Evolutionary conservation across 2,888 invertebrate species (phyloP).

Genomic region (Stenodema calcarata): DNA sequence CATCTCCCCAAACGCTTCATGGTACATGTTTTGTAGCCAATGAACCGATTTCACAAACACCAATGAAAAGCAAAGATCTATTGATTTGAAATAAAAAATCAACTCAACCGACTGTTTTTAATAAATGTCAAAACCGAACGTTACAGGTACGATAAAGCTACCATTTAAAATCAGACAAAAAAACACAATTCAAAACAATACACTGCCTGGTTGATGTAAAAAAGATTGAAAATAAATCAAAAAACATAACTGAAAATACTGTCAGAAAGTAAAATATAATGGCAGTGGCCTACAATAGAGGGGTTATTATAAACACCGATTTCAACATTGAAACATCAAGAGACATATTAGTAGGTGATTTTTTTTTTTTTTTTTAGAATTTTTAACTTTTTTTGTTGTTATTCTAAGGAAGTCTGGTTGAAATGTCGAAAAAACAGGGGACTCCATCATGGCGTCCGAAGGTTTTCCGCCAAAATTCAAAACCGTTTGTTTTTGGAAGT

Average conservation of each 20-base stretch:
- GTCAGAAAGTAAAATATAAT: background rate
- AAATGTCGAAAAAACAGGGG: background rate
- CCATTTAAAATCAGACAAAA: background rate
- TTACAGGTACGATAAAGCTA: background rate
- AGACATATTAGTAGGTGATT: slow-evolving; percentile 46
- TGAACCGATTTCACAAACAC: background rate
- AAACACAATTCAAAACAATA: slow-evolving; percentile 13
- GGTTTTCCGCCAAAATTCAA: background rate
- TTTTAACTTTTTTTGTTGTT: slow-evolving; percentile 22
- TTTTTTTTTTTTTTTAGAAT: slow-evolving; percentile 1
- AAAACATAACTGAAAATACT: background rate
- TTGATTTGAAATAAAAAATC: background rate
- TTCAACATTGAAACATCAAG: slow-evolving; percentile 55
- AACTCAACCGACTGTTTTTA: background rate
- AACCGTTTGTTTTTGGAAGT: slow-evolving; percentile 27
- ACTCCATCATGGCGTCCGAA: background rate
- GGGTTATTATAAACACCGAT: slow-evolving; percentile 50
- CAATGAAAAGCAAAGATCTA: background rate
- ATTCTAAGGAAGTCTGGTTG: background rate
- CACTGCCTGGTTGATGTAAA: slow-evolving; percentile 14
- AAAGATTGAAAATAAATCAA: background rate
- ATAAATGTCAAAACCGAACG: background rate
- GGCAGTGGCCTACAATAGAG: slow-evolving; percentile 39
- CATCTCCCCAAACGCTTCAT: background rate
- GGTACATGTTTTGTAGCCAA: background rate